Percentiles rank a stretch among this genome's conserved stretches.
Conservation (phyloP, 2,888 invertebrate genomes). For the Willowsia nigromaculata region DNA sequence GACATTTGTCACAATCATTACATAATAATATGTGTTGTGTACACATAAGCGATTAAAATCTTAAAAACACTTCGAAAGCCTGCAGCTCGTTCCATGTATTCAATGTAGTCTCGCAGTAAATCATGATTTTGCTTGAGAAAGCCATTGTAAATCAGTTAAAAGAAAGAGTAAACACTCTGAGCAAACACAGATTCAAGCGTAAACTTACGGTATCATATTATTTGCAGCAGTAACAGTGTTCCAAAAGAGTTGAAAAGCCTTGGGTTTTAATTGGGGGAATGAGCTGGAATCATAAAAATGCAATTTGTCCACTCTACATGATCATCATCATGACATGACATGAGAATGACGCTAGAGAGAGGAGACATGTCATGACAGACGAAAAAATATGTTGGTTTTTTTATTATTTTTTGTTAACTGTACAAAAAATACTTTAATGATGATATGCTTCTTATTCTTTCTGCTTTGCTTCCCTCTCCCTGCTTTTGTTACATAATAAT, state of each 20-base stretch:
- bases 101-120: too few relatives aligned
- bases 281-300: slow-evolving; percentile 58
- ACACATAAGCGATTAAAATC: too few relatives aligned
- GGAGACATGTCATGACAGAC: neutral
- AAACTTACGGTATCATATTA: too few relatives aligned
- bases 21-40: too few relatives aligned
- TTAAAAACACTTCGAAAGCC: too few relatives aligned
- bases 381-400: neutral
- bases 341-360: neutral
- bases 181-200: too few relatives aligned
- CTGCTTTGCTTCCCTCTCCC: neutral
- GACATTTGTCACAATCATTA: too few relatives aligned
- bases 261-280: slow-evolving; percentile 63
- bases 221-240: neutral
- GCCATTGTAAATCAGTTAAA: too few relatives aligned
- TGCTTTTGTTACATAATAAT: neutral
- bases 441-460: neutral
- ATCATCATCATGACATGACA: neutral
- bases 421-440: neutral
- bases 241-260: slow-evolving; percentile 18
- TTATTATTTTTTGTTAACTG: neutral
- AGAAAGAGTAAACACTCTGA: too few relatives aligned
- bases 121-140: too few relatives aligned
- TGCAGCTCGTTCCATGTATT: too few relatives aligned
- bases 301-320: slow-evolving; percentile 19